Conservation (phyloP, 2,888 invertebrate genomes). For the Myopa tessellatipennis region DNA sequence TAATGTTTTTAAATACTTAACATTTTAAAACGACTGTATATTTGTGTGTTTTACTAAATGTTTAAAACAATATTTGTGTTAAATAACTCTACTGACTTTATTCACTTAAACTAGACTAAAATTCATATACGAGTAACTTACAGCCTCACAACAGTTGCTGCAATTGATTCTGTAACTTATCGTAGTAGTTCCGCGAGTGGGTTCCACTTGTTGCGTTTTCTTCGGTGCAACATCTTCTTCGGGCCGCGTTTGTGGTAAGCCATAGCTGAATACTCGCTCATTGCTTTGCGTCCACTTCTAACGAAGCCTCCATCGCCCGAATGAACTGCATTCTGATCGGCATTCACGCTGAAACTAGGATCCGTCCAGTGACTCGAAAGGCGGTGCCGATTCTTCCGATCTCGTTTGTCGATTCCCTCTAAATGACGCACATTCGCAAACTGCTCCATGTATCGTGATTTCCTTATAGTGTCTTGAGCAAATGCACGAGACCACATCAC, state of each 20-base stretch:
- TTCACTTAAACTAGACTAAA: too few relatives aligned
- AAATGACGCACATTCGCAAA: conserved; percentile 14
- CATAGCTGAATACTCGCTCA: neutral
- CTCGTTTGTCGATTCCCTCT: conserved; percentile 11
- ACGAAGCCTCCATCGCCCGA: neutral
- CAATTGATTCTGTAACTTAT: too few relatives aligned
- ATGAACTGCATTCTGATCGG: neutral
- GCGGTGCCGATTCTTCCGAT: neutral
- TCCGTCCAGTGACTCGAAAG: neutral
- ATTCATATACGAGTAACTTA: too few relatives aligned
- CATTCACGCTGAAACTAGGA: too few relatives aligned
- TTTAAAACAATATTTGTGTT: too few relatives aligned
- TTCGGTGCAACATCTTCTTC: neutral
- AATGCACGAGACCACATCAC: conserved; percentile 61
- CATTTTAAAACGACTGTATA: too few relatives aligned
- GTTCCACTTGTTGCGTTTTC: too few relatives aligned
- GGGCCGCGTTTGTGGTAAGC: neutral
- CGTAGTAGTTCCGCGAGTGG: too few relatives aligned
- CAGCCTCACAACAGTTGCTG: too few relatives aligned
- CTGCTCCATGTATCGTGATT: conserved; percentile 48
- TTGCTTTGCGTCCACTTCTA: conserved; percentile 1
- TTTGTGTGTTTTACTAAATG: too few relatives aligned
- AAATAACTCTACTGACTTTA: too few relatives aligned
- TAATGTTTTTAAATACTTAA: too few relatives aligned
- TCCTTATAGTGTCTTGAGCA: conserved; percentile 57